Evolutionary conservation across 2,113 vertebrate genomes (phyloP), one percentile per base, ranked within the genome.

Genomic region (Mesoclemmys tuberculata): DNA sequence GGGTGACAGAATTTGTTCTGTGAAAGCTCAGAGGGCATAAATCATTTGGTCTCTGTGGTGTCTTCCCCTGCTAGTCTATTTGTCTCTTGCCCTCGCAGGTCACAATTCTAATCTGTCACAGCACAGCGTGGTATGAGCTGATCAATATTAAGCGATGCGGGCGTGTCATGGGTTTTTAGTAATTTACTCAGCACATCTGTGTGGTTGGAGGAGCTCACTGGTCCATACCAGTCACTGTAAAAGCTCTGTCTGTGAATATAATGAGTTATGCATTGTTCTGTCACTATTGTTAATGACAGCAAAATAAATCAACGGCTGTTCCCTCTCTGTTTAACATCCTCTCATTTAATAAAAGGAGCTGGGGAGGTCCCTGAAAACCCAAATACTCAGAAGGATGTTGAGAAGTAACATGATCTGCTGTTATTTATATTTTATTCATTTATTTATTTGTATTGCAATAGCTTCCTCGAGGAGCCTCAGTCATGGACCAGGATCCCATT

Each of bases 201-300:
- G 35, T 0, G n/a, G 75, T 4, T 38, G 61, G 77, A 56, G 41
- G 77, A 8, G 0, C 8, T 82, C 84, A 52, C 84, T n/a, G 78
- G 51, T 90, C 81, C 71, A 8, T 2, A 46, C 2, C 4, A 61
- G 8, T 68, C 77, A 5, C 18, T 58, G 21, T 4, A 56, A 54
- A 68, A 54, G 78, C 61, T 56, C 75, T 55, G 46, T 24, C 77
- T 44, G 6, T 35, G 85, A 89, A 88, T 92, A 80, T 85, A 19
- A 29, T 0, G 51, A 85, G 6, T 46, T 46, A 8, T 80, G 44
- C 5, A 1, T 38, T 52, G 58, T 11, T 83, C 44, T 1, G 0
- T 21, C 35, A 55, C 82, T 52, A 18, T 27, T 27, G 31, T 86
- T 44, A 38, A 55, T 41, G 12, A 80, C 81, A 5, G 61, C 52